A percentile compares a stretch with the other conserved stretches of the same genome.
phyloP scores from a whole-genome alignment of 2,888 invertebrate genomes.

The Tenthredo notha region DNA sequence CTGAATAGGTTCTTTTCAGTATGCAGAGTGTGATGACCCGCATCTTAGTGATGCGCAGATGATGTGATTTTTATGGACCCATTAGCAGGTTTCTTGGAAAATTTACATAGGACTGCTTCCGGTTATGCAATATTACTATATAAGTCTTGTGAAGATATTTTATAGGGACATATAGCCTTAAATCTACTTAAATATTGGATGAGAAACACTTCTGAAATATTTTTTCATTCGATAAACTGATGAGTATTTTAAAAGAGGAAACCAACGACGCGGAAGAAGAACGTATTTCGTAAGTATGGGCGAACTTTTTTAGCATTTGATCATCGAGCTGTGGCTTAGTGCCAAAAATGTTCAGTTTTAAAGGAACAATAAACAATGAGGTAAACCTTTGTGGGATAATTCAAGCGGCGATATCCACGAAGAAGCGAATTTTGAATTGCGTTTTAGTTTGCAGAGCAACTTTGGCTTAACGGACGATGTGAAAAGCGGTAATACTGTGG shows the following conservation, averaged over 20 bases:
- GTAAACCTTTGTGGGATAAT: neutral
- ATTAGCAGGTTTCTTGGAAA: conserved; percentile 12
- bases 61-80: conserved; percentile 28
- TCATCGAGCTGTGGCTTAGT: neutral
- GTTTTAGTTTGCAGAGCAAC: neutral
- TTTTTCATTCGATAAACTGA: neutral
- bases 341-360: neutral
- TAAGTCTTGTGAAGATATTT: neutral
- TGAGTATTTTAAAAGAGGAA: neutral
- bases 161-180: neutral
- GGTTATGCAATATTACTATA: neutral
- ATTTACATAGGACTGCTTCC: conserved; percentile 3
- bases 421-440: neutral
- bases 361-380: neutral
- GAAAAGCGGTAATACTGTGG: neutral
- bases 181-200: neutral
- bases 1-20: neutral
- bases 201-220: neutral
- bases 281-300: neutral
- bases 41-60: neutral
- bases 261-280: neutral
- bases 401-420: neutral
- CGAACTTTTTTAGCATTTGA: neutral
- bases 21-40: conserved; percentile 33
- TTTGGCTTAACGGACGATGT: neutral